These are phyloP conservation scores for Anniella stebbinsi DNA, from an alignment of 2,797 vertebrate genomes.

Conservation along the genomic window DNA sequence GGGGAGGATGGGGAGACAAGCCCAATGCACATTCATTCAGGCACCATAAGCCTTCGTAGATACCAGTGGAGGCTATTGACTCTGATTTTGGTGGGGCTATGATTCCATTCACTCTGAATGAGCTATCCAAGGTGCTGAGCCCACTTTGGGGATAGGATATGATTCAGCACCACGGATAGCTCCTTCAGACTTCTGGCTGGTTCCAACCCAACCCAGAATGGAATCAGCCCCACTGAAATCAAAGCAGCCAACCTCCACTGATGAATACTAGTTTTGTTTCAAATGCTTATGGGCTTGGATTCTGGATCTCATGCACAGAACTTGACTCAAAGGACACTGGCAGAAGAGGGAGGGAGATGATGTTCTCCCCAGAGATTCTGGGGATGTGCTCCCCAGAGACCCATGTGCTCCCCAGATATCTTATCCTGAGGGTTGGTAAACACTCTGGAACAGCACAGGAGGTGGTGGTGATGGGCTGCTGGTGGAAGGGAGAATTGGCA, in stretches of 20 bases:
- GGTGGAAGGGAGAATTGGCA: not conserved
- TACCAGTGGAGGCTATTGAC: not conserved
- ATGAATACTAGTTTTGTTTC: too few relatives aligned
- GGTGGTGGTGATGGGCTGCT: not conserved
- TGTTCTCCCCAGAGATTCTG: not conserved
- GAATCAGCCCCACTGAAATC: too few relatives aligned
- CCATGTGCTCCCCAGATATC: not conserved
- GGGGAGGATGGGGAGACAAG: not conserved
- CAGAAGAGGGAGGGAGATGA: not conserved
- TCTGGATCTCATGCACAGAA: not conserved
- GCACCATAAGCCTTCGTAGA: rapidly evolving
- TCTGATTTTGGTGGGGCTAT: too few relatives aligned
- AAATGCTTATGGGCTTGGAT: not conserved
- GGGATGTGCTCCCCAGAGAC: not conserved
- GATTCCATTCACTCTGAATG: too few relatives aligned
- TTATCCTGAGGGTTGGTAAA: not conserved
- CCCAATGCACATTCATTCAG: rapidly evolving
- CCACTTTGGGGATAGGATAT: too few relatives aligned
- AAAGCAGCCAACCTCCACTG: too few relatives aligned
- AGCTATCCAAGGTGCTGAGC: too few relatives aligned
- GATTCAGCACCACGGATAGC: not conserved
- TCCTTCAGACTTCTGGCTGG: too few relatives aligned
- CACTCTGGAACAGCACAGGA: not conserved
- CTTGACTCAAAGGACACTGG: not conserved
- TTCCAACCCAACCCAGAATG: too few relatives aligned